A percentile compares a stretch with the other conserved stretches of the same genome.
Evolutionary conservation across 2,113 vertebrate genomes (phyloP).

Genomic region (Pterocles gutturalis): DNA sequence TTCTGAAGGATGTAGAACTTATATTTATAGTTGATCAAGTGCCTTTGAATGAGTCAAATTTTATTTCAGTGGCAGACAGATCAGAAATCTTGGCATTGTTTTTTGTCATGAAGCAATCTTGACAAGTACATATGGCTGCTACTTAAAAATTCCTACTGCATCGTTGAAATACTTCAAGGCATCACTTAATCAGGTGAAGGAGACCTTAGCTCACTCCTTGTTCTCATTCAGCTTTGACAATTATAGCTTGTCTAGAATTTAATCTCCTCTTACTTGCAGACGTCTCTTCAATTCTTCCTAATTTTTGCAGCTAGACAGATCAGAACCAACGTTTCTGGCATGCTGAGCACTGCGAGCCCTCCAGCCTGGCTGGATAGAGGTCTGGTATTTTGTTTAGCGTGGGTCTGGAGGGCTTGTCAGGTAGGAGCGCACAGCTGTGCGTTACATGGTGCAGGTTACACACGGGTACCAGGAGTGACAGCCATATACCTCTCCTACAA

Average conservation of each 20-base stretch:
- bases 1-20: background rate
- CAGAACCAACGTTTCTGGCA: background rate
- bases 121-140: constrained; percentile 14
- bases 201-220: constrained; percentile 3
- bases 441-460: background rate
- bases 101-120: constrained; percentile 23
- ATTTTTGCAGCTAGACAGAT: constrained; percentile 3
- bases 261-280: background rate
- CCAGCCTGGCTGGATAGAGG: background rate
- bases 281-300: background rate
- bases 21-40: background rate
- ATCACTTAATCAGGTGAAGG: constrained; percentile 52
- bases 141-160: constrained; percentile 11
- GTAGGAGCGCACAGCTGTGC: background rate
- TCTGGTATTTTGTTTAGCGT: background rate
- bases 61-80: background rate
- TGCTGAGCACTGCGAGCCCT: background rate
- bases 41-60: background rate
- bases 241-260: constrained; percentile 29
- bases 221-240: constrained; percentile 26
- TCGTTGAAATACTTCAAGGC: background rate
- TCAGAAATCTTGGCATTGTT: constrained; percentile 16
- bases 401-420: background rate
- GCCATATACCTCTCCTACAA: background rate
- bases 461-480: background rate